Conservation (phyloP, 2,113 vertebrate species). For the Nannobrachium achirus region DNA sequence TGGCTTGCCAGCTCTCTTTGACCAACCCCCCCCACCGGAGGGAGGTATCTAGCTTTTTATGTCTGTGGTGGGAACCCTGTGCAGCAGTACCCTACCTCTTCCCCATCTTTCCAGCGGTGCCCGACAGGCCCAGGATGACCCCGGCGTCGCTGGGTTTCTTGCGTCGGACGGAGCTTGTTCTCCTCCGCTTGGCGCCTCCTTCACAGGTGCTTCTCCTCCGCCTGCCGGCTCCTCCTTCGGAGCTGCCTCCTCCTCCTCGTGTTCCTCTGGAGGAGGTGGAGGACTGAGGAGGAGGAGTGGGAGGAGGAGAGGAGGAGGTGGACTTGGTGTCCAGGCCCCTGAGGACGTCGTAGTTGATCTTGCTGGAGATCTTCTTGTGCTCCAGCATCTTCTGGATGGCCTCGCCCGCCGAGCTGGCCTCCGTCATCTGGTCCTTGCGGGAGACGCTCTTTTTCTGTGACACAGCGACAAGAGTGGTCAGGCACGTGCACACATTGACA, state of each 20-base stretch:
- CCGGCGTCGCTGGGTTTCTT: constrained; percentile 75
- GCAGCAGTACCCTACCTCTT: too few species aligned
- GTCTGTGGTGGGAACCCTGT: too few species aligned
- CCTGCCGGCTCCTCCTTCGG: constrained; percentile 42
- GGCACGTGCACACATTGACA: background rate
- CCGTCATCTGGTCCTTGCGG: constrained; percentile 82
- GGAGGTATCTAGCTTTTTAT: too few species aligned
- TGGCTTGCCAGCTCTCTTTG: too few species aligned
- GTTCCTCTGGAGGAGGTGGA: constrained; percentile 22
- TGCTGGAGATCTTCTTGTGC: constrained; percentile 98
- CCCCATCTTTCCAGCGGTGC: constrained; percentile 78
- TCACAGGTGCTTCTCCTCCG: too few species aligned
- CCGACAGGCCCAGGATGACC: constrained; percentile 66
- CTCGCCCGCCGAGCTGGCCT: constrained; percentile 90
- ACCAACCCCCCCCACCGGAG: too few species aligned
- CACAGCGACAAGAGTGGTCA: constrained; percentile 28
- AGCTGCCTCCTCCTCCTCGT: constrained; percentile 76
- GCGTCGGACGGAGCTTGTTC: too few species aligned
- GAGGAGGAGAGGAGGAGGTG: constrained; percentile 46
- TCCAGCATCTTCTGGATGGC: constrained; percentile 98
- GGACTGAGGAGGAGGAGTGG: constrained; percentile 35
- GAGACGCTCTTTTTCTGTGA: constrained; percentile 86
- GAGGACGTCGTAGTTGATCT: constrained; percentile 98
- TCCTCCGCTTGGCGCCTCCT: too few species aligned
- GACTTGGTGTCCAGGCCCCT: constrained; percentile 87